Percentiles rank a stretch among this genome's conserved stretches.
Conservation (phyloP, 1,140 invertebrate genomes). For the Atta cephalotes region DNA sequence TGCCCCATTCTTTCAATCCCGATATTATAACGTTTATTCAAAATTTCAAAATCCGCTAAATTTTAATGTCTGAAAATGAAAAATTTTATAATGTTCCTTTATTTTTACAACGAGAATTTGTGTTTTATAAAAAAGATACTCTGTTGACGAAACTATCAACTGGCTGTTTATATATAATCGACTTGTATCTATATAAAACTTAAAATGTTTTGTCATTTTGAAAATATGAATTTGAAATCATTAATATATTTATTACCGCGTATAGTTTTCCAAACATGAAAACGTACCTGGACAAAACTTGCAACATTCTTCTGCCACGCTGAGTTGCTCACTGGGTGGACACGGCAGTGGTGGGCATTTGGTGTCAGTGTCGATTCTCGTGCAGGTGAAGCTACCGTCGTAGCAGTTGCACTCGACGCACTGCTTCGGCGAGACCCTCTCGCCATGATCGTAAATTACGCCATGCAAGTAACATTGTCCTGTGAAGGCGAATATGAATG, state of each 20-base stretch:
- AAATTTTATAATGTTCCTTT: background rate
- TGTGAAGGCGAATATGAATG: constrained; percentile 82
- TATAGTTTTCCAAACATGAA: background rate
- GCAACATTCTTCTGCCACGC: constrained; percentile 94
- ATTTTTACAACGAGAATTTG: background rate
- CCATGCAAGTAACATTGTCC: constrained; percentile 93
- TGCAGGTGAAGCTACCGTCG: constrained; percentile 93
- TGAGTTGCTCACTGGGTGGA: constrained; percentile 91
- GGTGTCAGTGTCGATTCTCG: constrained; percentile 90
- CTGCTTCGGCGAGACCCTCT: constrained; percentile 90
- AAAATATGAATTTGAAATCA: background rate
- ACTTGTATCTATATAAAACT: background rate
- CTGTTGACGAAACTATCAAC: constrained; percentile 10
- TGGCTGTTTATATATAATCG: background rate
- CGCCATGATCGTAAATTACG: constrained; percentile 94
- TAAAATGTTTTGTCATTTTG: background rate
- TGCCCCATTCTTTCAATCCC: background rate
- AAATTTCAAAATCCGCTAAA: background rate
- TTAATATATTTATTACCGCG: background rate
- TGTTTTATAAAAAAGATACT: background rate
- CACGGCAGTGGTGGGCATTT: constrained; percentile 94
- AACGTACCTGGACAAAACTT: constrained; percentile 94
- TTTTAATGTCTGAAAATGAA: background rate
- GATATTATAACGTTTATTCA: constrained; percentile 8
- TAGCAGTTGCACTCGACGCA: constrained; percentile 92